phyloP scores from a whole-genome alignment of 2,797 vertebrate species.

The Yasuhikotakia modesta region DNA sequence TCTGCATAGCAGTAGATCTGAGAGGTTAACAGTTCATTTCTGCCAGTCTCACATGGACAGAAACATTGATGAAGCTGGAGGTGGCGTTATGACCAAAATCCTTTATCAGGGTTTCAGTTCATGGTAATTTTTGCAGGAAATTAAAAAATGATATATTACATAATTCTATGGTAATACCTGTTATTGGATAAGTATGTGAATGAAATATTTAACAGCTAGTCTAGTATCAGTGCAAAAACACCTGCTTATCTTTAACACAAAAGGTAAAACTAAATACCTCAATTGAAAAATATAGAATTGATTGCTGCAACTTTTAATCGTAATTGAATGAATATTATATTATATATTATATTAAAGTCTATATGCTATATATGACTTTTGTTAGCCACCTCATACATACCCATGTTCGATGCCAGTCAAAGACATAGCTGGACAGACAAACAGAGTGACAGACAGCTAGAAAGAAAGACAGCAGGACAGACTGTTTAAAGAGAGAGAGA shows the following conservation, averaged over 20 bases:
- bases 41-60: neutral
- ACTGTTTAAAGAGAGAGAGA: too few species aligned
- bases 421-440: too few species aligned
- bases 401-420: too few species aligned
- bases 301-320: neutral
- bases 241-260: neutral
- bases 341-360: too few species aligned
- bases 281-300: neutral
- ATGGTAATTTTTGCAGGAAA: neutral
- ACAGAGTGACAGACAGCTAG: neutral
- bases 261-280: neutral
- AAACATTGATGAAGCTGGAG: neutral
- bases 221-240: conserved; percentile 1
- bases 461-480: too few species aligned
- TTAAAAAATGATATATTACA: neutral
- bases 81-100: neutral
- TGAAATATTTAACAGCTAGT: neutral
- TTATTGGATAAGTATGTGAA: neutral
- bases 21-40: neutral
- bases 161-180: neutral
- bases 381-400: too few species aligned
- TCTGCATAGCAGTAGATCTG: too few species aligned
- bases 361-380: too few species aligned
- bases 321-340: neutral
- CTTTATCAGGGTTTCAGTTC: neutral